Evolutionary conservation across 2,888 invertebrate genomes (phyloP), one percentile per base, ranked within the genome.

Genomic region (Thereva unica): DNA sequence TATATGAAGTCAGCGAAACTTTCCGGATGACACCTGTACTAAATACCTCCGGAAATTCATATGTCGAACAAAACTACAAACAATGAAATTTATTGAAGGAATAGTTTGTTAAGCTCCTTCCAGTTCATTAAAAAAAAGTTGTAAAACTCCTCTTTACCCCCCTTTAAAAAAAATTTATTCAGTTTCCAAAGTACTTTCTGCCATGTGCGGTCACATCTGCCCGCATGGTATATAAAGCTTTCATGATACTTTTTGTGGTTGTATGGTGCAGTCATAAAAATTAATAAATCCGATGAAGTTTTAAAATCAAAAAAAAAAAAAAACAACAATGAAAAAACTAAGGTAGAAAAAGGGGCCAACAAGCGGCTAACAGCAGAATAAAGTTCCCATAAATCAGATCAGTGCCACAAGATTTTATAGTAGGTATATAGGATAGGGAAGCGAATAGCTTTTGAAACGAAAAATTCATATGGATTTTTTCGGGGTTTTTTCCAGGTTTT

Each of bases 331-430:
- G 23, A 23, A 23, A 23, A 23, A 23, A 23, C 23, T 23, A 23
- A 23, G 23, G 23, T 23, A 23, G 23, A 23, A 23, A 23, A 23
- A 23, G 23, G 23, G 23, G 23, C 23, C 37, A 42, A 50, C 50
- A 61, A 61, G 34, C 49, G 61, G 50, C 50, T 50, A 50, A 41
- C 34, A 42, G 50, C 61, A 59, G 61, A 61, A 61, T 61, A 61
- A 50, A 67, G 59, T 59, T 68, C 52, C 59, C 68, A 68, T 68
- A 59, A 59, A 64, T 68, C 65, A 68, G 59, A 54, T 54, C 68
- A 65, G 59, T 68, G 45, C 50, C 50, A 40, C 61, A 50, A 40
- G 42, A 61, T 50, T 61, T 61, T 23, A 23, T 23, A 23, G 23
- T 23, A n/a, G n/a, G n/a, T n/a, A n/a, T n/a, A 23, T 23, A 23